phyloP scores from a whole-genome alignment of 2,888 invertebrate genomes.

The Lypha dubia region DNA sequence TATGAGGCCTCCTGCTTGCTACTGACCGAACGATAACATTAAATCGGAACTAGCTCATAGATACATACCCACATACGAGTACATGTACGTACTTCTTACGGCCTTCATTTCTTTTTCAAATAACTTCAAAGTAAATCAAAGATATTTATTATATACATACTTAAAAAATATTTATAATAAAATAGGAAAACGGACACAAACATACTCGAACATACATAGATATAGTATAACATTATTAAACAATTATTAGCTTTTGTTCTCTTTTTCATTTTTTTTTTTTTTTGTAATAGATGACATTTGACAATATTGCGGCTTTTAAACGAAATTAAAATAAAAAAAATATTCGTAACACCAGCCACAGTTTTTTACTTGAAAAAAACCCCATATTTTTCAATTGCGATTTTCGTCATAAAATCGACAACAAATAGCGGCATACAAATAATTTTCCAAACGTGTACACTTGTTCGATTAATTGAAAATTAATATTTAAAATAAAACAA shows the following conservation, averaged over 20 bases:
- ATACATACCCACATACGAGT: neutral
- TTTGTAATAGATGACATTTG: conserved; percentile 29
- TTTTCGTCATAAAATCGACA: neutral
- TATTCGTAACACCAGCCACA: neutral
- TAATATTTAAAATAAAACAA: conserved; percentile 65
- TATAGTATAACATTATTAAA: conserved; percentile 50
- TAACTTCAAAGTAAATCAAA: conserved; percentile 60
- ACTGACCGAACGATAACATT: conserved; percentile 19
- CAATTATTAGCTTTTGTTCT: too few species aligned
- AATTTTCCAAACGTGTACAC: conserved; percentile 7
- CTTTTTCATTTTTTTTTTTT: neutral
- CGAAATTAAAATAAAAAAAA: conserved; percentile 10
- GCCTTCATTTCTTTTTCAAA: conserved; percentile 30
- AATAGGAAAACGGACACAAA: neutral
- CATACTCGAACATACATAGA: too few species aligned
- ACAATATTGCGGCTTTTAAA: conserved; percentile 49
- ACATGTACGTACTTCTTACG: too few species aligned
- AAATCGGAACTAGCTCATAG: conserved; percentile 1
- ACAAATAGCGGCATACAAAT: conserved; percentile 16
- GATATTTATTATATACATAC: conserved; percentile 33
- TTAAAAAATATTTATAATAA: conserved; percentile 5
- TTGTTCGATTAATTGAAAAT: conserved; percentile 62
- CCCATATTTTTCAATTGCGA: neutral
- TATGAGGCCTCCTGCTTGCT: neutral
- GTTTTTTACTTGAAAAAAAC: neutral